Conservation (phyloP, 2,888 invertebrate genomes). For the Xanthia icteritia region DNA sequence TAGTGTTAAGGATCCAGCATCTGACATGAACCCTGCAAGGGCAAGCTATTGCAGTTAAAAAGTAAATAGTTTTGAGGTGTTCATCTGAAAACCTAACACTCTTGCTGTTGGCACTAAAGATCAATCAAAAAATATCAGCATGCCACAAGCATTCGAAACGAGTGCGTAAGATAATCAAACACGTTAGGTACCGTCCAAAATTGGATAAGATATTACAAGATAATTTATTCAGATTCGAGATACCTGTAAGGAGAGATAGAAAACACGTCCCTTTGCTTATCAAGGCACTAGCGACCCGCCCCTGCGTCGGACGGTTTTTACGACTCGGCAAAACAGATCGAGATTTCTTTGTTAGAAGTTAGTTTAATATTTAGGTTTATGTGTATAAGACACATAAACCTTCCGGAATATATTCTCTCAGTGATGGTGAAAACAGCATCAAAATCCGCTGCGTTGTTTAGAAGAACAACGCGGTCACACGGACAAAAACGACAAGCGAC, state of each 20-base stretch:
- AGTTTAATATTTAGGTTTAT: no score
- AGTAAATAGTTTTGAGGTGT: no score
- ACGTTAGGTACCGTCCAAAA: slow-evolving; percentile 9
- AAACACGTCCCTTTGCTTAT: slow-evolving; percentile 8
- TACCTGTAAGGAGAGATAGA: neutral
- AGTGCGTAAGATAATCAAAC: neutral
- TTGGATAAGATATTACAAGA: slow-evolving; percentile 23
- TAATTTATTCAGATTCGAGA: slow-evolving; percentile 35
- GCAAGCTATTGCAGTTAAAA: neutral
- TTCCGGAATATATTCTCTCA: no score
- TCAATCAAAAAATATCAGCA: slow-evolving; percentile 19
- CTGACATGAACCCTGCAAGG: neutral
- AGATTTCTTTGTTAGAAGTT: no score
- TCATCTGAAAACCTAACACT: neutral
- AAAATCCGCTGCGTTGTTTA: no score
- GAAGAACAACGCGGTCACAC: no score
- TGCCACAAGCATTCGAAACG: slow-evolving; percentile 3
- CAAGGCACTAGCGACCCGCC: neutral
- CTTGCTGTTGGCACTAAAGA: neutral
- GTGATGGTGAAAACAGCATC: no score
- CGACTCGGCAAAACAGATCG: no score
- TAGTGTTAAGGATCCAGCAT: neutral
- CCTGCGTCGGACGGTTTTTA: neutral
- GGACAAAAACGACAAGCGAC: neutral
- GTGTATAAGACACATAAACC: no score